Conservation (phyloP, 2,113 vertebrate species). For the Saccopteryx bilineata region DNA sequence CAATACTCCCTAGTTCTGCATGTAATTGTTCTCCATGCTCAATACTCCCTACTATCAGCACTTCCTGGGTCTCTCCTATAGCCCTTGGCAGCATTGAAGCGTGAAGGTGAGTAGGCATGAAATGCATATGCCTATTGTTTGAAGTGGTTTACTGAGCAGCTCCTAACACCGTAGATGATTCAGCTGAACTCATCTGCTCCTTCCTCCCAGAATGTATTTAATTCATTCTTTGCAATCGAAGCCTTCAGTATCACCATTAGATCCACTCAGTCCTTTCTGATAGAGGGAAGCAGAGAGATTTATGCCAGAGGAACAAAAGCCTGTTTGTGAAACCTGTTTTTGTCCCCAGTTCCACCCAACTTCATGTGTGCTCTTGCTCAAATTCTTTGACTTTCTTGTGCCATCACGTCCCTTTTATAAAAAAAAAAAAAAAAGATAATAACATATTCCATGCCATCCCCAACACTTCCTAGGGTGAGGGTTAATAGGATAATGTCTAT, state of each 20-base stretch:
- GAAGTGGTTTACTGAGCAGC: background rate
- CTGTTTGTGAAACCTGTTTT: conserved; percentile 17
- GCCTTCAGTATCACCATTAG: background rate
- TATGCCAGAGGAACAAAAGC: background rate
- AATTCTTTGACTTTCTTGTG: conserved; percentile 40
- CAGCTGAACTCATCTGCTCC: background rate
- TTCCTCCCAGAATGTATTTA: background rate
- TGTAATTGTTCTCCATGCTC: background rate
- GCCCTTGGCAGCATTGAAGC: too few species aligned
- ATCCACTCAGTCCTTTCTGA: background rate
- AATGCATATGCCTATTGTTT: rapidly evolving
- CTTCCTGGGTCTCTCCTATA: background rate
- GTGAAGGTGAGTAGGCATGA: rapidly evolving
- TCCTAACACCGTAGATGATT: background rate
- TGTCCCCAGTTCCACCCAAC: background rate
- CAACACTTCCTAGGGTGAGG: background rate
- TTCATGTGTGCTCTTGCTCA: background rate
- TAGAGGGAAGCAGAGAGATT: background rate
- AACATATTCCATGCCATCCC: background rate
- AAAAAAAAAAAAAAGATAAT: background rate
- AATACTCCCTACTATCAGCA: too few species aligned
- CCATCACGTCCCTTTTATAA: conserved; percentile 15
- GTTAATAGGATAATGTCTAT: conserved; percentile 67
- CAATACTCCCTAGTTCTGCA: background rate
- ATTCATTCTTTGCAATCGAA: background rate